A percentile compares a stretch with the other conserved stretches of the same genome.
These are phyloP conservation scores for Gallinago media DNA, from an alignment of 2,113 vertebrate genomes.

Conservation along the genomic window DNA sequence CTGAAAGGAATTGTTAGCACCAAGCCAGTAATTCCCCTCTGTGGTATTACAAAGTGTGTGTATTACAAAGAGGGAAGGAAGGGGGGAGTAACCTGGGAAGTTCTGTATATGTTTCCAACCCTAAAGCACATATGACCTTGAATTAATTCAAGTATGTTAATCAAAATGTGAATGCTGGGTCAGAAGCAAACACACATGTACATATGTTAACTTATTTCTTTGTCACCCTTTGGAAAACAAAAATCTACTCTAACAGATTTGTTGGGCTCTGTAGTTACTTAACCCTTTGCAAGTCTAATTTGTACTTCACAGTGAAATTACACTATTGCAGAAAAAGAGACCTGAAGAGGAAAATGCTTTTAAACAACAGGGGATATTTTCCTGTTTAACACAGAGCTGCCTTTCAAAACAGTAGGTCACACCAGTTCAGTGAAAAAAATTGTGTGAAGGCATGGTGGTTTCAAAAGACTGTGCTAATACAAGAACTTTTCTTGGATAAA, in stretches of 20 bases:
- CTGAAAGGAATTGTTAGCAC: constrained; percentile 39
- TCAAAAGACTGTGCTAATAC: constrained; percentile 57
- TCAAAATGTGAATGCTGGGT: neutral
- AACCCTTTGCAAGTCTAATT: constrained; percentile 20
- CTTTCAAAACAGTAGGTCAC: constrained; percentile 58
- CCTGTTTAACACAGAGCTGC: constrained; percentile 40
- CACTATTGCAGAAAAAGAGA: neutral
- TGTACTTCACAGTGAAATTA: neutral
- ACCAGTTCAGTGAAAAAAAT: constrained; percentile 60
- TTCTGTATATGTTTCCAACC: neutral
- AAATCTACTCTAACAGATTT: neutral
- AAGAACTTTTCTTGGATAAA: constrained; percentile 66
- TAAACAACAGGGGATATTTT: constrained; percentile 70
- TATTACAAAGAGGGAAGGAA: neutral
- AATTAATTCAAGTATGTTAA: neutral
- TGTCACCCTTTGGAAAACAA: constrained; percentile 12
- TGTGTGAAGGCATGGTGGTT: constrained; percentile 44
- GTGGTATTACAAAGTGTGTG: constrained; percentile 31
- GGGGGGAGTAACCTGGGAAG: neutral
- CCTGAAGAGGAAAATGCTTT: constrained; percentile 58
- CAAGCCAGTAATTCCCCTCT: constrained; percentile 25
- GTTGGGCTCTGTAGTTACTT: constrained; percentile 3
- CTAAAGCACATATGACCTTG: neutral
- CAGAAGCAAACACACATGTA: neutral
- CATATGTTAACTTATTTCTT: neutral